Evolutionary conservation across 2,888 invertebrate species (phyloP), one percentile per base, ranked within the genome.

Genomic region (Monoplex corrugatus): DNA sequence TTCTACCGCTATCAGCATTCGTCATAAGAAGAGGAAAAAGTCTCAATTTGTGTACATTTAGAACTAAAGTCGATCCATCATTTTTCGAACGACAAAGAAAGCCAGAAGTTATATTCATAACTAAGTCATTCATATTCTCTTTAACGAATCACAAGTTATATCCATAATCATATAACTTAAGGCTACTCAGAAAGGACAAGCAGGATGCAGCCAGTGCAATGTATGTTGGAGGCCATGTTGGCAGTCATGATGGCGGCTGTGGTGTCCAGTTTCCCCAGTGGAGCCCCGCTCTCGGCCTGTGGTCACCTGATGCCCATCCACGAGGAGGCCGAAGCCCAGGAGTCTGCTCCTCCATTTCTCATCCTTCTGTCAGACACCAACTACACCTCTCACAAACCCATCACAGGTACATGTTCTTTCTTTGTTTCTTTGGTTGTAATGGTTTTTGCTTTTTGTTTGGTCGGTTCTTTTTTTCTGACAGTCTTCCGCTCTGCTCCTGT

Each of bases 301-400:
- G 84, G 89, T 28, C 89, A 91, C 32, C 82, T 91, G 63, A 90
- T 91, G 91, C 91, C 91, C 28, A 90, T 91, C 57, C 91, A 91
- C 78, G 89, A 90, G n/a, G 90, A 91, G 45, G 91, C 90, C 2
- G 89, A 68, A 19, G 87, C 87, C 16, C 80, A 90, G 72, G 72
- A 87, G 40, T 32, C 75, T 1, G 89, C 91, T 10, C 87, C 91
- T 0, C 91, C 91, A 6, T 91, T 89, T 45, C 23, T 89, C n/a
- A 85, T 91, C 19, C 84, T 91, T 3, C 86, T 91, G 43, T 90
- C 90, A 23, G 87, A 87, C 82, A 91, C 91, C 44, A 87, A 68
- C 28, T 90, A 91, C 83, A 88, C 88, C 8, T 83, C 88, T 10
- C 68, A 44, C 6, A 6, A 82, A 43, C 88, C 88, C 8, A 88